Evolutionary conservation across 2,888 invertebrate species (phyloP), one percentile per base, ranked within the genome.

Genomic region (Pomacea canaliculata): DNA sequence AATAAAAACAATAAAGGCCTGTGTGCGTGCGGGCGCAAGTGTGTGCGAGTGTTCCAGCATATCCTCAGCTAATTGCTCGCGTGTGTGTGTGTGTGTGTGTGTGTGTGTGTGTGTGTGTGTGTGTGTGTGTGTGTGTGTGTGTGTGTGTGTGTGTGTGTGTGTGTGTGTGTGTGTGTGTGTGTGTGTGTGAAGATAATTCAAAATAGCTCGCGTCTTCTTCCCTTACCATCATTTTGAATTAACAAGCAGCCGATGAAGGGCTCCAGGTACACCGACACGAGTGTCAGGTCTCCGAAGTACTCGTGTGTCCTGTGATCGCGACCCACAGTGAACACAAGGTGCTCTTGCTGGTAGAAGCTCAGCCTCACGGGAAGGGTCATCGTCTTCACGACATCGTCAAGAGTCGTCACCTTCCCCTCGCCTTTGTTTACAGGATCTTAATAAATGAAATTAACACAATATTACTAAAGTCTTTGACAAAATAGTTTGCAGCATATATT

Each of bases 161-260:
- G 3, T 3, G 62, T 37, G 1, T 37, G 37, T 37, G 37, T n/a
- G n/a, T n/a, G 62, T 60, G 62, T 3, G 3, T 60, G 62, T 60
- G 3, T 3, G 62, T 37, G 1, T 37, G 37, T 37, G 37, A 37
- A 37, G 0, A 5, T 37, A 37, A 37, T 37, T 37, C 1, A 37
- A 1, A 37, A 37, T 37, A 5, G 37, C 37, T 5, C 1, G 37
- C 5, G 37, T 37, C 37, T 37, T 37, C 37, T 3, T 5, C 37
- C 37, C 37, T 37, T 37, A 56, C 10, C 16, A 7, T 16, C 51
- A 56, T 56, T 56, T 56, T 8, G 12, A 10, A 70, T 56, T 23
- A 56, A 56, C 27, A 70, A 23, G 49, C 70, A 70, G 56, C 70
- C 56, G 51, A 37, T 27, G 70, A 70, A 70, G 1, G 51, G 70